Evolutionary conservation across 2,888 invertebrate genomes (phyloP).

Genomic region (Drosophila subsilvestris): DNA sequence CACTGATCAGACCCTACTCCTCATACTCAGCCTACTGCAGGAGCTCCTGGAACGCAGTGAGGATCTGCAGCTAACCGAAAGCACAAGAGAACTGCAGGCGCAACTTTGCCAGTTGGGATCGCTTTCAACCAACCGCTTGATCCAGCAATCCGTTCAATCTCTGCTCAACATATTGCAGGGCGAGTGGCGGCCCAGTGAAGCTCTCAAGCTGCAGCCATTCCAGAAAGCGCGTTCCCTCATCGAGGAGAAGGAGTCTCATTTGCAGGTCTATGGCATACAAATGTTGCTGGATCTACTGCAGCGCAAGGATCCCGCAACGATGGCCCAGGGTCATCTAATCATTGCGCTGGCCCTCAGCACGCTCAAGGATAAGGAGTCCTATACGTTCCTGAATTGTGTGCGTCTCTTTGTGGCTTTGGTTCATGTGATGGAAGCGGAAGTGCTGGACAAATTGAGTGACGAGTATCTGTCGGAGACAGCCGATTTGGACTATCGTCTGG

Average conservation of each 20-base stretch:
- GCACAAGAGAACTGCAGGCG: slow-evolving; percentile 38
- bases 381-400: slow-evolving; percentile 83
- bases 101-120: slow-evolving; percentile 47
- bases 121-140: slow-evolving; percentile 51
- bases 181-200: slow-evolving; percentile 27
- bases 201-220: slow-evolving; percentile 33
- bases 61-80: slow-evolving; percentile 37
- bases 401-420: slow-evolving; percentile 80
- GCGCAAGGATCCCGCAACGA: slow-evolving; percentile 68
- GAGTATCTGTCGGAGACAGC: slow-evolving; percentile 80
- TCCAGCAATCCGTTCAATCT: slow-evolving; percentile 62
- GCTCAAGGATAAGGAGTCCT: slow-evolving; percentile 82
- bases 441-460: slow-evolving; percentile 81
- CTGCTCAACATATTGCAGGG: slow-evolving; percentile 51
- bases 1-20: slow-evolving; percentile 64
- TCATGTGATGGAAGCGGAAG: slow-evolving; percentile 79
- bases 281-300: slow-evolving; percentile 78
- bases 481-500: slow-evolving; percentile 79
- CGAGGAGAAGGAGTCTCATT: slow-evolving; percentile 76
- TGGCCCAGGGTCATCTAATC: slow-evolving; percentile 78
- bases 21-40: slow-evolving; percentile 73
- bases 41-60: slow-evolving; percentile 74
- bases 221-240: slow-evolving; percentile 75
- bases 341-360: slow-evolving; percentile 80
- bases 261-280: slow-evolving; percentile 83